Base-by-base conservation (phyloP, 2,888 invertebrate genomes). In the Cyclophora punctaria region DNA sequence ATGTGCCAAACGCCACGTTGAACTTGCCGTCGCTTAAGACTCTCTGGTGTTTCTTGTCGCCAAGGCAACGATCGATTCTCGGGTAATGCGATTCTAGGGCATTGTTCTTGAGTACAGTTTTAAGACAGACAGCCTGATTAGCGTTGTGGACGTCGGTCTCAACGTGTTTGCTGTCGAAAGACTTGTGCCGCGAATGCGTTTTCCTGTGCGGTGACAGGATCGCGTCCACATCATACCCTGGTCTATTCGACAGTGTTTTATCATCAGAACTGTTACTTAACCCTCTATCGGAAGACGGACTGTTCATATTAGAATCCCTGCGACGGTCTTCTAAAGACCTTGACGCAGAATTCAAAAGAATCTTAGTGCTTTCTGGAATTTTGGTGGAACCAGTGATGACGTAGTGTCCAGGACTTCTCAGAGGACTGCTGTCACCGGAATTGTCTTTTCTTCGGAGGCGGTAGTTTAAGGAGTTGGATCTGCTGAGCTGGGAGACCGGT, bases 181-280 rank as follows among this genome's bases (percentile, higher is more conserved):
- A 89, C 59, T 89, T 88, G 72, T 91, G 89, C 43, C 91, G 73
- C 5, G 82, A 60, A 66, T 91, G 91, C n/a, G 84, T 75, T 56
- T 89, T 88, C 58, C 89, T 89, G 54, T 80, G 87, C 50, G 79
- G 89, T 59, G 76, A 87, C n/a, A 79, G 50, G 3, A 83, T 75
- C 0, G 76, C 67, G 3, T 81, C 74, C 0, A 89, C 78, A 57
- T 89, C 83, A 41, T 81, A 79, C 0, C 68, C 78, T 1, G 83
- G 84, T 43, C 79, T 64, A 40, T 85, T 83, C 0, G 88, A 86
- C 3, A 88, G 62, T 3, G 88, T 88, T 71, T 83, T 86, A 42
- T 88, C 87, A 59, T 87, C 88, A 0, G 88, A 88, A 73, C 88
- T 87, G 53, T 86, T 82, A 41, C 84, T 84, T 3, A 78, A 53